A percentile compares a stretch with the other conserved stretches of the same genome.
phyloP scores from a whole-genome alignment of 1,140 invertebrate species.

The Tetramorium simillimum region DNA sequence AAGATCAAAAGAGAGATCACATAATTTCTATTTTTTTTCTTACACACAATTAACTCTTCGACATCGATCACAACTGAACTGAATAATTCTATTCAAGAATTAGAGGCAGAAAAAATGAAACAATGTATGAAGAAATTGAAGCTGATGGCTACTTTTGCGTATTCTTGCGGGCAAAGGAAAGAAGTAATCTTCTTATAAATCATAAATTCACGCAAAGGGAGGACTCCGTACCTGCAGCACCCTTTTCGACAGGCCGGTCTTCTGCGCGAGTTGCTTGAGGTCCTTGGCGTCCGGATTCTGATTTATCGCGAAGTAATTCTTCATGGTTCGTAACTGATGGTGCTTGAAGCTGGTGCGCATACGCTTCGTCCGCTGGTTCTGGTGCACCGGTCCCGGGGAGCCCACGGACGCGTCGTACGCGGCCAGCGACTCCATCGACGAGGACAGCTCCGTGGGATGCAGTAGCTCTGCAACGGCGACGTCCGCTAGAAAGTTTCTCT shows the following conservation, averaged over 20 bases:
- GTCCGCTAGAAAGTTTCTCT: slow-evolving; percentile 42
- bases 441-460: slow-evolving; percentile 90
- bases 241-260: slow-evolving; percentile 98
- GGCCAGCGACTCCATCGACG: slow-evolving; percentile 91
- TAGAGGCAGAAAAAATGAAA: neutral
- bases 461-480: slow-evolving; percentile 87
- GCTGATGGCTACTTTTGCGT: neutral
- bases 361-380: slow-evolving; percentile 92
- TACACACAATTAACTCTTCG: neutral
- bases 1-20: neutral
- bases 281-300: slow-evolving; percentile 99
- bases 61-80: neutral
- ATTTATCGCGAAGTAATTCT: slow-evolving; percentile 98
- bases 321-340: slow-evolving; percentile 98
- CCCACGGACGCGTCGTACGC: slow-evolving; percentile 90
- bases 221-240: slow-evolving; percentile 93
- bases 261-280: slow-evolving; percentile 96
- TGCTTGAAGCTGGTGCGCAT: slow-evolving; percentile 99
- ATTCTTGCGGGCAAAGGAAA: neutral
- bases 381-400: slow-evolving; percentile 88
- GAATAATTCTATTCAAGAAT: neutral
- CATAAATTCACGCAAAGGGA: neutral
- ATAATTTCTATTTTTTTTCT: neutral
- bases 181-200: neutral
- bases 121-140: neutral